Conservation (phyloP, 2,113 vertebrate species). For the Delphinapterus leucas region DNA sequence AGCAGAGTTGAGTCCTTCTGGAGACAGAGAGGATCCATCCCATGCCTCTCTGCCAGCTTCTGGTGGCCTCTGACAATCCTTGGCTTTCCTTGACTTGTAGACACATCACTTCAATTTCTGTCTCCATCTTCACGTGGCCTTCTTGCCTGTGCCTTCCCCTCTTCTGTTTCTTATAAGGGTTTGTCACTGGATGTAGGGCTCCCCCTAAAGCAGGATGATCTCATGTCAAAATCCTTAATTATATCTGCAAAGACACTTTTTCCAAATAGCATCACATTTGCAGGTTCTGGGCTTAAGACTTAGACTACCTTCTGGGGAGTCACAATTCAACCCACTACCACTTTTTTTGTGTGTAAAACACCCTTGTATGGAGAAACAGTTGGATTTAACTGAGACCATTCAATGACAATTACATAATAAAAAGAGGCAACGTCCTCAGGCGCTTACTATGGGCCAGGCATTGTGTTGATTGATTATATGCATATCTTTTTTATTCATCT, state of each 20-base stretch:
- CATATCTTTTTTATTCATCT: neutral
- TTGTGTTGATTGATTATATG: neutral
- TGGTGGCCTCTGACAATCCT: neutral
- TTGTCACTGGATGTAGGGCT: neutral
- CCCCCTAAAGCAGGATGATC: neutral
- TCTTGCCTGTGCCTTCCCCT: neutral
- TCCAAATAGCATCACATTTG: neutral
- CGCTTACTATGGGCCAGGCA: neutral
- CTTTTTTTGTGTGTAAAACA: neutral
- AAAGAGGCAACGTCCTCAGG: neutral
- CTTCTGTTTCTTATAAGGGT: neutral
- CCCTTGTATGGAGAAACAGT: neutral
- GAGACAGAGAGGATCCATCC: neutral
- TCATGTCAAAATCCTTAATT: neutral
- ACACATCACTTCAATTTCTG: rapidly evolving
- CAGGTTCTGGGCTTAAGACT: neutral
- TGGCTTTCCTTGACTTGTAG: rapidly evolving
- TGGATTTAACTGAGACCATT: neutral
- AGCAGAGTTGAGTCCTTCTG: neutral
- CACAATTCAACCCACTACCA: neutral
- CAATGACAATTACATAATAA: neutral
- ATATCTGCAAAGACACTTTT: neutral
- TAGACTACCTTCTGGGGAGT: neutral
- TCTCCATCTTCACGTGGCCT: rapidly evolving
- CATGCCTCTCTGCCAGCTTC: neutral